phyloP scores from a whole-genome alignment of 2,797 vertebrate genomes.

The Acanthurus leucopareius region DNA sequence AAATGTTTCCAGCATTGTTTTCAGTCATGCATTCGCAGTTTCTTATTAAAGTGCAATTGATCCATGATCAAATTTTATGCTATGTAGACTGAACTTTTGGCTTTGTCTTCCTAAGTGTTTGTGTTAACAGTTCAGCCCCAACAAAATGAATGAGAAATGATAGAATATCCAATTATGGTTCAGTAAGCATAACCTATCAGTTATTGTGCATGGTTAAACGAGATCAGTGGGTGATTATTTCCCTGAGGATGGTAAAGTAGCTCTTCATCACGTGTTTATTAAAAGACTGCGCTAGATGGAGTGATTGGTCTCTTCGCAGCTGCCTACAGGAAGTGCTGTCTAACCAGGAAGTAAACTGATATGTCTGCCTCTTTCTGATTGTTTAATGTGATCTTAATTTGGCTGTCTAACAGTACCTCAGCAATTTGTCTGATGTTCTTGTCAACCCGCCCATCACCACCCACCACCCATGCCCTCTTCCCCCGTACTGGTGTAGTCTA shows the following conservation, averaged over 20 bases:
- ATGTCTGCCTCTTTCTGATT: slow-evolving; percentile 47
- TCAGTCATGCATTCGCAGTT: slow-evolving; percentile 48
- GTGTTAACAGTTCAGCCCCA: slow-evolving; percentile 38
- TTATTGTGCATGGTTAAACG: slow-evolving; percentile 69
- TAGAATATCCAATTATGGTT: slow-evolving; percentile 75
- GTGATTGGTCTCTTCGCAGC: slow-evolving; percentile 32
- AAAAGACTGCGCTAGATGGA: slow-evolving; percentile 33
- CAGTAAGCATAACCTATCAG: slow-evolving; percentile 68
- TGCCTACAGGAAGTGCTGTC: slow-evolving; percentile 33
- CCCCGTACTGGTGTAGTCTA: slow-evolving; percentile 45
- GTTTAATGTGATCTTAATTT: slow-evolving; percentile 43
- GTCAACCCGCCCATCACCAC: slow-evolving; percentile 15
- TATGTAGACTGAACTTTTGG: slow-evolving; percentile 43
- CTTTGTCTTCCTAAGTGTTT: slow-evolving; percentile 29
- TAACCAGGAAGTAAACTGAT: slow-evolving; percentile 36
- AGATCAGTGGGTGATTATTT: slow-evolving; percentile 74
- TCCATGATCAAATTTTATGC: slow-evolving; percentile 60
- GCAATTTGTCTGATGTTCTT: slow-evolving; percentile 39
- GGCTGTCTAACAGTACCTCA: slow-evolving; percentile 28
- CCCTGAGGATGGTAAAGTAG: slow-evolving; percentile 63
- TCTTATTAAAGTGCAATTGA: slow-evolving; percentile 67
- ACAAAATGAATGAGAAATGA: slow-evolving; percentile 69
- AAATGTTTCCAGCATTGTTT: slow-evolving; percentile 52
- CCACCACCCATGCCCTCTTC: slow-evolving; percentile 30
- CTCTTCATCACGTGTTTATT: slow-evolving; percentile 65